Base-by-base conservation (phyloP, 2,797 vertebrate genomes). In the Acrocephalus scirpaceus region DNA sequence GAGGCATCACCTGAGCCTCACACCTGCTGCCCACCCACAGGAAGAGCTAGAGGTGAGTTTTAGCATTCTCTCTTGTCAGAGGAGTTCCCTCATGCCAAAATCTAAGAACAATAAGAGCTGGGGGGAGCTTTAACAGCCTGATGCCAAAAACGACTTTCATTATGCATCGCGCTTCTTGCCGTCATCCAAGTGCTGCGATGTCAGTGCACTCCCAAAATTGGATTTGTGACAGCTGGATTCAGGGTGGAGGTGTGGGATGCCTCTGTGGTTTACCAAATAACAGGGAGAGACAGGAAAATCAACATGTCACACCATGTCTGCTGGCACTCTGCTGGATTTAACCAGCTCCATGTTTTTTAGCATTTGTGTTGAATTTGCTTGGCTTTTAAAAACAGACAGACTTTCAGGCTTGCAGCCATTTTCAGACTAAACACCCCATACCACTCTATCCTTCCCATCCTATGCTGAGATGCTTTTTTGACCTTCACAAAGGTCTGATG, bases 251-350 rank as follows among this genome's bases (percentile, higher is more conserved):
- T 91, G 83, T 82, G 88, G 85, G 72, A 93, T 88, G 75, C 44
- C 84, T 94, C 84, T 34, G 58, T 48, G 54, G 54, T 89, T 93
- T 94, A 66, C 53, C 26, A 75, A 87, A 72, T 82, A 88, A 88
- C 40, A 56, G 70, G 57, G 92, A 86, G 69, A 91, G 67, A 71
- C 50, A 91, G 92, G 88, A 86, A 94, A 97, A 96, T 95, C 95
- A 96, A 56, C 86, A 30, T 84, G 95, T 96, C 92, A 96, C 29
- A 75, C 3, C 2, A 70, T 12, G 38, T 66, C 83, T 93, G 70
- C 48, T 77, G 38, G 61, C 86, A 82, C 56, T 86, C 80, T 0
- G 0, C 66, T n/a, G 75, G 56, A 86, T 92, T 88, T 87, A 93
- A 72, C 77, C 5, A 27, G 38, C 61, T 96, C 64, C 67, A 48